A percentile compares a stretch with the other conserved stretches of the same genome.
Evolutionary conservation across 2,797 vertebrate genomes (phyloP).

Genomic region (Zenarchopterus dispar): DNA sequence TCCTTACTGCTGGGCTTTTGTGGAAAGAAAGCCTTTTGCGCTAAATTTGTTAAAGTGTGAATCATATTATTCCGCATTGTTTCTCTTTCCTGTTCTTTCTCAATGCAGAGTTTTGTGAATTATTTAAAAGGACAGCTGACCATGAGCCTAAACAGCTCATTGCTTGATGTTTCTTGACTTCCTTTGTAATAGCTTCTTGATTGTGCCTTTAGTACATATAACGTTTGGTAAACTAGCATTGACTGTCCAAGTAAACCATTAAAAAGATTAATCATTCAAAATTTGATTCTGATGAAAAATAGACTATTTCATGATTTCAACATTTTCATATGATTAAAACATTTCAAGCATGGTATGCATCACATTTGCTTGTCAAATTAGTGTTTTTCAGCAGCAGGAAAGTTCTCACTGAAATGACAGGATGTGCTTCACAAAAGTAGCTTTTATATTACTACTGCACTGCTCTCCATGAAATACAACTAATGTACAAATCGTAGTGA

Average conservation of each 20-base stretch:
- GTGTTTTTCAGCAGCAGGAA: too few relatives aligned
- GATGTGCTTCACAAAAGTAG: constrained; percentile 27
- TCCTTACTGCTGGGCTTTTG: constrained; percentile 15
- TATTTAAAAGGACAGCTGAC: constrained; percentile 1
- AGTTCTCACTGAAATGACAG: constrained; percentile 36
- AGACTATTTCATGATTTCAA: too few relatives aligned
- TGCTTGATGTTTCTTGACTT: neutral
- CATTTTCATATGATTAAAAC: too few relatives aligned
- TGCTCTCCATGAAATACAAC: constrained; percentile 14
- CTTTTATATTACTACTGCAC: constrained; percentile 21
- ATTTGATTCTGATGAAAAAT: too few relatives aligned
- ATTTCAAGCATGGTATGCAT: too few relatives aligned
- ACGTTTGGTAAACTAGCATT: too few relatives aligned
- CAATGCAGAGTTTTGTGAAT: neutral
- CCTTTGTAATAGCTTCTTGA: too few relatives aligned
- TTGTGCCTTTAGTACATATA: too few relatives aligned
- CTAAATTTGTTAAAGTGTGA: constrained; percentile 16
- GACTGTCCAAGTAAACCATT: too few relatives aligned
- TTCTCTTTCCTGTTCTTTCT: constrained; percentile 8
- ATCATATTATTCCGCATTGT: too few relatives aligned
- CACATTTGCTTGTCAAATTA: too few relatives aligned
- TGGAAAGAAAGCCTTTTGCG: constrained; percentile 6
- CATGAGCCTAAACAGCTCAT: neutral
- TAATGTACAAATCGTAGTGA: neutral
- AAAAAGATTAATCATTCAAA: too few relatives aligned